These are phyloP conservation scores for Pseudoatta argentina DNA, from an alignment of 1,140 invertebrate genomes.

Conservation along the genomic window DNA sequence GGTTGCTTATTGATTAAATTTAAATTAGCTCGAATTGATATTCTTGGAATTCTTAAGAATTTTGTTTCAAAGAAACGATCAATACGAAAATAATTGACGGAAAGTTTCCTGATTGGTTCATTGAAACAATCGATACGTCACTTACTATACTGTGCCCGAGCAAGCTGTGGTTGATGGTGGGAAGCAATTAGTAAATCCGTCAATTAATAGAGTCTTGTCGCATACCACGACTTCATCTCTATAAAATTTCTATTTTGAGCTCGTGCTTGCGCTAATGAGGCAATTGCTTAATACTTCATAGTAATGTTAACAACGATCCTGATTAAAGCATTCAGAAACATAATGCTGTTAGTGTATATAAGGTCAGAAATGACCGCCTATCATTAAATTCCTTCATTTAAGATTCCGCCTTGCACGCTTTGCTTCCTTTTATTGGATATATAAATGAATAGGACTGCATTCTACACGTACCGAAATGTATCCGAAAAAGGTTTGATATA, in stretches of 20 bases:
- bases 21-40: constrained; percentile 20
- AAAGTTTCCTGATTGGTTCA: background rate
- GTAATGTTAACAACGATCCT: background rate
- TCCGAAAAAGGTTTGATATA: background rate
- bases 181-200: background rate
- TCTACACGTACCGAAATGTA: background rate
- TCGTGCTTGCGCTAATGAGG: constrained; percentile 17
- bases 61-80: background rate
- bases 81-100: constrained; percentile 5
- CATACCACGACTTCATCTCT: background rate
- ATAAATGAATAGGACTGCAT: background rate
- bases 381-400: constrained; percentile 16
- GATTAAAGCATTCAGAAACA: background rate
- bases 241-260: constrained; percentile 4
- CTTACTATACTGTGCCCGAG: background rate
- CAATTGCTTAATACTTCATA: background rate
- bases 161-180: background rate
- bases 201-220: background rate
- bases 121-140: constrained; percentile 9
- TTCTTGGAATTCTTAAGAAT: background rate
- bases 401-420: constrained; percentile 4
- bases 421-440: constrained; percentile 5
- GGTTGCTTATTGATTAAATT: constrained; percentile 58
- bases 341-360: background rate
- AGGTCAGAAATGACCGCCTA: background rate